Evolutionary conservation across 1,140 invertebrate species (phyloP).

Genomic region (Bilobella aurantiaca): DNA sequence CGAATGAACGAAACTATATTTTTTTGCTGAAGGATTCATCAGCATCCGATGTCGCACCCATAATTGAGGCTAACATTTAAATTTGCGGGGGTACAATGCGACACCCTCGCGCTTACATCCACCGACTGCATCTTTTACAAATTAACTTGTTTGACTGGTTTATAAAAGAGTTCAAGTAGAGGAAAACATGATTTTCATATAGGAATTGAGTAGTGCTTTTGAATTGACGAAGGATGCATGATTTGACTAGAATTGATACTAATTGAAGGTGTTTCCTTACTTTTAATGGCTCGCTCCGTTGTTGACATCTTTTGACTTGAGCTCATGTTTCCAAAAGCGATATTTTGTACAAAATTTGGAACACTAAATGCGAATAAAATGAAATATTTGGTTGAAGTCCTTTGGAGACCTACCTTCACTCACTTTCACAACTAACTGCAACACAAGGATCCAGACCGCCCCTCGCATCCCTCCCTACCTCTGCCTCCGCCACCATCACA

Average conservation of each 20-base stretch:
- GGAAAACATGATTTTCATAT: no score
- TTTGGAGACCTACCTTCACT: background rate
- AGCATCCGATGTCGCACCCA: no score
- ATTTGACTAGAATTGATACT: background rate
- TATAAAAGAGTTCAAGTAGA: no score
- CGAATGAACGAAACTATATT: no score
- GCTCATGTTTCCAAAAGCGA: background rate
- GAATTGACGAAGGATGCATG: no score
- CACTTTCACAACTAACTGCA: slow-evolving; percentile 6
- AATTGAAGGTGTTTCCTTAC: slow-evolving; percentile 43
- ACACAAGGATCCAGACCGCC: background rate
- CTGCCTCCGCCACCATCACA: background rate
- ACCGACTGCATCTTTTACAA: no score
- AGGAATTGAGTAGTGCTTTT: no score
- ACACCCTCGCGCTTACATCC: no score
- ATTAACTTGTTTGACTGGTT: no score
- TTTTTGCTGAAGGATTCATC: no score
- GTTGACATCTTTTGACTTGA: slow-evolving; percentile 55
- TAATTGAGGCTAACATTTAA: no score
- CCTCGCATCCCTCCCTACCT: background rate
- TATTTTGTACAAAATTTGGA: background rate
- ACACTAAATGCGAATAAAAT: background rate
- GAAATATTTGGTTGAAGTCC: background rate
- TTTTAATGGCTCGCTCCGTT: slow-evolving; percentile 61
- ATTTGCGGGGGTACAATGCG: no score